Base-by-base conservation (phyloP, 1,140 invertebrate species). In the Diorhabda carinulata region DNA sequence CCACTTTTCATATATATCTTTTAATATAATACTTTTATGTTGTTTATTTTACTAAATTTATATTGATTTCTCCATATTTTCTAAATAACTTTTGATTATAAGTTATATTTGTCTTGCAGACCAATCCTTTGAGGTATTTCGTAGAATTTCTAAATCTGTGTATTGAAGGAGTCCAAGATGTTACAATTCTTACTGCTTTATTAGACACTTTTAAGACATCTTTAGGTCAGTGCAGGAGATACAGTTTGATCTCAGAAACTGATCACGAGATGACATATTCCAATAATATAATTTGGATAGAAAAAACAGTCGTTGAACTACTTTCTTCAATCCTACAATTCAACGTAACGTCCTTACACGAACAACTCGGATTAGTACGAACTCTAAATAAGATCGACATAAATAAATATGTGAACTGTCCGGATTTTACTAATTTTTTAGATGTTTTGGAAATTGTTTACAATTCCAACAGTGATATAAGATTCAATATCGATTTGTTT, bases 101-200 rank as follows among this genome's bases (percentile, higher is more conserved):
- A 25, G 25, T 25, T 25, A 25, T 66, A 70, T 72, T 62, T 65
- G 71, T 73, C 70, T 81, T 81, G 42, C 70, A 89, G 87, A 84
- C 88, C 43, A 88, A 85, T 79, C 85, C 87, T 0, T 74, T 89
- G 3, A 83, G 82, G 64, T 63, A 80, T 5, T 83, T 89, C 45
- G 83, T 86, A 43, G 81, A 83, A 60, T 85, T 85, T 74, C 73
- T 86, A 9, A 62, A 69, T 40, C 70, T 81, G 63, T 82, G 79
- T 70, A 72, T 80, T 4, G 72, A 77, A 47, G 75, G 78, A 44
- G 81, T 73, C 66, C 75, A 60, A 73, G 74, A 73, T 66, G 70
- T 62, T 44, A 44, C 65, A 62, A 59, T 73, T 4, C 66, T 77
- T 40, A 70, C 64, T 5, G 59, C 71, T 57, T 73, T 74, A 71